phyloP scores from a whole-genome alignment of 2,888 invertebrate genomes.

The Eupelmus urozonus region DNA sequence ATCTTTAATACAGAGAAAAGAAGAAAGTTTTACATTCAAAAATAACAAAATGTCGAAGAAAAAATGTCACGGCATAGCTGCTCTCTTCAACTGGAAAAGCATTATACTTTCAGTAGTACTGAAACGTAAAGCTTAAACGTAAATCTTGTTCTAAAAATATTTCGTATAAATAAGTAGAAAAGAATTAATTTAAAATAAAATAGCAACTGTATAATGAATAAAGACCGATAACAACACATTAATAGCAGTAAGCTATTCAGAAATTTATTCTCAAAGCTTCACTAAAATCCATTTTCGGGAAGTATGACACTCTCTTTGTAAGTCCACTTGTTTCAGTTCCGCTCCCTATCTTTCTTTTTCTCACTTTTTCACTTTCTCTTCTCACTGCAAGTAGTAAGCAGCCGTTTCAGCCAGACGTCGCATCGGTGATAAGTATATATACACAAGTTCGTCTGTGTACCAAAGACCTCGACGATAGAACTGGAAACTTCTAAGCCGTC shows the following conservation, averaged over 20 bases:
- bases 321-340: not conserved
- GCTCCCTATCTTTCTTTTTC: not conserved
- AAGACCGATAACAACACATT: no score
- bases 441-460: conserved; percentile 18
- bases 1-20: not conserved
- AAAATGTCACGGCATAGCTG: not conserved
- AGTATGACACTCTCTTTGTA: not conserved
- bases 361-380: not conserved
- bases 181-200: no score
- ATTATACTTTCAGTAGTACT: no score
- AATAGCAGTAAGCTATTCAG: no score
- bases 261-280: no score
- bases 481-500: conserved; percentile 30
- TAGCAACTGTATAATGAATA: no score
- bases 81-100: no score
- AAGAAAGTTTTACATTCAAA: not conserved
- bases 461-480: not conserved
- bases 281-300: no score
- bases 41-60: not conserved
- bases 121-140: no score
- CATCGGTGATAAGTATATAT: not conserved
- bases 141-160: no score
- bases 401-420: conserved; percentile 31
- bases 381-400: conserved; percentile 29
- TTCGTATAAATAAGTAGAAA: no score